Percentiles rank a stretch among this genome's conserved stretches.
These are phyloP conservation scores for Apamea monoglypha DNA, from an alignment of 2,888 invertebrate species.

Conservation along the genomic window DNA sequence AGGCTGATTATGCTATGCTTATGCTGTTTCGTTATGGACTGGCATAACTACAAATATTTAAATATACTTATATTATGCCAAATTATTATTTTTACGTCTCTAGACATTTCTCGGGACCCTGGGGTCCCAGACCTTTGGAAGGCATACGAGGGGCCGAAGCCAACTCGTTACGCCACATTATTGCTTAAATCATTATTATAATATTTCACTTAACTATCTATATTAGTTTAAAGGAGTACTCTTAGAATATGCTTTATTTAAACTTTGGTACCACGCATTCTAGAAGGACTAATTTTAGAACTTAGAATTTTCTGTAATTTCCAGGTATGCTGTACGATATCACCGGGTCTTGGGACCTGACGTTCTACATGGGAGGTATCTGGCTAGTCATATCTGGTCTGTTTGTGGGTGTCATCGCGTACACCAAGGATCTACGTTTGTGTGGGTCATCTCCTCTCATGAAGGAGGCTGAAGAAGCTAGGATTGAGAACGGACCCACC, in stretches of 20 bases:
- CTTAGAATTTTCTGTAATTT: constrained; percentile 34
- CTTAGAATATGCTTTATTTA: not conserved
- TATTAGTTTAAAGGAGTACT: not conserved
- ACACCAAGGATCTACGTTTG: constrained; percentile 79
- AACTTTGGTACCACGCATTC: not conserved
- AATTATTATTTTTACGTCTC: too few relatives aligned
- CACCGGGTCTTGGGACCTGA: constrained; percentile 82
- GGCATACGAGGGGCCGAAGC: too few relatives aligned
- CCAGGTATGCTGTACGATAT: constrained; percentile 83
- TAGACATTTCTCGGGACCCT: too few relatives aligned
- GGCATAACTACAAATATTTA: too few relatives aligned
- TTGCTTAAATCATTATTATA: too few relatives aligned
- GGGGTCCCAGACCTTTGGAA: too few relatives aligned
- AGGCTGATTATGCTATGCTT: too few relatives aligned
- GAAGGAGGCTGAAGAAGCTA: constrained; percentile 76
- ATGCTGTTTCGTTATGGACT: too few relatives aligned
- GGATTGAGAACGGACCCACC: constrained; percentile 40
- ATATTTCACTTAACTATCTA: not conserved
- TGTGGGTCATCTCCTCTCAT: constrained; percentile 81
- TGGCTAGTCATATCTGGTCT: constrained; percentile 83
- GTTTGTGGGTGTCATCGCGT: constrained; percentile 82
- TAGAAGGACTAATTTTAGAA: not conserved
- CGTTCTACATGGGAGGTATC: constrained; percentile 83
- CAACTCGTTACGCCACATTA: too few relatives aligned
- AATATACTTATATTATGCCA: too few relatives aligned